Evolutionary conservation across 2,113 vertebrate species (phyloP).

Genomic region (Dicrurus megarhynchus): DNA sequence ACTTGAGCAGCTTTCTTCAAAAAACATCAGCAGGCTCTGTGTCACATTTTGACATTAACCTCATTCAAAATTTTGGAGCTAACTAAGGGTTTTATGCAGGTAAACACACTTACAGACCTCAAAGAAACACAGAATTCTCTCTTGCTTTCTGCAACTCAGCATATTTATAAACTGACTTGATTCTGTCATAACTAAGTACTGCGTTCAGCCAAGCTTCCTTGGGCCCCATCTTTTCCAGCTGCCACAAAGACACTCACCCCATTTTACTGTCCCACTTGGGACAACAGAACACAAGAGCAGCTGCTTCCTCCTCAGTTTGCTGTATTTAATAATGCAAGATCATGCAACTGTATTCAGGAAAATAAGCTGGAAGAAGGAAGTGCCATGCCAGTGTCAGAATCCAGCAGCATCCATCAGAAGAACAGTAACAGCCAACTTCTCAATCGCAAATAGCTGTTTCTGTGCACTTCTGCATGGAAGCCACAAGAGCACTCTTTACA

Average conservation of each 20-base stretch:
- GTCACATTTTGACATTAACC: neutral
- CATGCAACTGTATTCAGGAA: neutral
- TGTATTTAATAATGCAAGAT: neutral
- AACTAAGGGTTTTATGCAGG: neutral
- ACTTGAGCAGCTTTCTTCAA: neutral
- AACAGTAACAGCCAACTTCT: constrained; percentile 53
- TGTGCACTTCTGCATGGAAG: constrained; percentile 51
- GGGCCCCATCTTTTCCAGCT: neutral
- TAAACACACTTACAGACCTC: neutral
- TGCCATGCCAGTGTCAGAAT: constrained; percentile 7
- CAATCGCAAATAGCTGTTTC: constrained; percentile 43
- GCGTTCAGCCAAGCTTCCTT: neutral
- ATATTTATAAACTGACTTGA: neutral
- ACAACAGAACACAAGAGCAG: neutral
- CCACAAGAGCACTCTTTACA: constrained; percentile 17
- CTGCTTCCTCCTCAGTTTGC: neutral
- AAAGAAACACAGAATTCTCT: neutral
- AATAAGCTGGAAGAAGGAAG: neutral
- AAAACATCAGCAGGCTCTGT: neutral
- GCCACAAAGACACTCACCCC: neutral
- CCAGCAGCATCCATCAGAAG: constrained; percentile 57
- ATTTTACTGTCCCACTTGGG: neutral
- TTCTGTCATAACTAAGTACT: neutral
- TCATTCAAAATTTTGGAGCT: neutral
- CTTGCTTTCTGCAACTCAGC: neutral